Evolutionary conservation across 2,888 invertebrate genomes (phyloP).

Genomic region (Papilio gigon): DNA sequence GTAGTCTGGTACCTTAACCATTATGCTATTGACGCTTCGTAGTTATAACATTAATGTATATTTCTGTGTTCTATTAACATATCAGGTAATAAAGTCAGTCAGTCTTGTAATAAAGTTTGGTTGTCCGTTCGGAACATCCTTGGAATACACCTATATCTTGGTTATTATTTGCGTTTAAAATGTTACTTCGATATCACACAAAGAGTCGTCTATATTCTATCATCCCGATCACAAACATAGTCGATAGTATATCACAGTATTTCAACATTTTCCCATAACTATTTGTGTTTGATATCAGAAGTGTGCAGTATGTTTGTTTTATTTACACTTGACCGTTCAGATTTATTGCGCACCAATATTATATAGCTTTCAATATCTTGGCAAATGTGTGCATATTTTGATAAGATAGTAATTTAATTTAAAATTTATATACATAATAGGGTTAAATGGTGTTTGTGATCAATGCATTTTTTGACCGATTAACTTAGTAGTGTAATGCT

Average conservation of each 20-base stretch:
- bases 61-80: too few relatives aligned
- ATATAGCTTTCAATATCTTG: constrained; percentile 14
- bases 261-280: constrained; percentile 38
- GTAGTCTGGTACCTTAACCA: too few relatives aligned
- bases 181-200: too few relatives aligned
- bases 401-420: constrained; percentile 30
- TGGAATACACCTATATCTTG: too few relatives aligned
- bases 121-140: too few relatives aligned
- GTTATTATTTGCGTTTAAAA: too few relatives aligned
- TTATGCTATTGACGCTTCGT: too few relatives aligned
- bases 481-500: too few relatives aligned
- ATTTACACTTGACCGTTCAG: constrained; percentile 36
- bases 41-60: too few relatives aligned
- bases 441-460: not conserved
- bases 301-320: constrained; percentile 33
- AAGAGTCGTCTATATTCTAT: constrained; percentile 16
- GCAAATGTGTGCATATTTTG: constrained; percentile 27
- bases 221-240: not conserved
- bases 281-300: constrained; percentile 28
- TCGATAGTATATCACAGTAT: constrained; percentile 21
- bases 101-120: too few relatives aligned
- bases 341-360: constrained; percentile 39
- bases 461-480: not conserved
- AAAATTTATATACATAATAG: constrained; percentile 1
- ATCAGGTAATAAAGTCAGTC: too few relatives aligned